phyloP scores from a whole-genome alignment of 2,113 vertebrate species.

The Corvus moneduloides region DNA sequence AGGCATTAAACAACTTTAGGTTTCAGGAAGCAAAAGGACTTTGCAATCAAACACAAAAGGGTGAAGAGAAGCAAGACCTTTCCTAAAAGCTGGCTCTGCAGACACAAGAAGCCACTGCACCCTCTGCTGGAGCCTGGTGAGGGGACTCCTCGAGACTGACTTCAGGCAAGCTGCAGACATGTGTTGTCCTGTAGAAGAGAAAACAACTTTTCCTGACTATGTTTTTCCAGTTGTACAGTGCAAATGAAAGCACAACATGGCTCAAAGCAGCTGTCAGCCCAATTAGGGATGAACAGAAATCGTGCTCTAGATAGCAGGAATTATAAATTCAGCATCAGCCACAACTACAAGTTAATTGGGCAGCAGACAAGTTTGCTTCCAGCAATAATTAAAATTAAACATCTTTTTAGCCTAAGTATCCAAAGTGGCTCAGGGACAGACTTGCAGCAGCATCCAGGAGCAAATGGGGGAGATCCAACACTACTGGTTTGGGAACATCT shows the following conservation, averaged over 20 bases:
- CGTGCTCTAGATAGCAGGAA: neutral
- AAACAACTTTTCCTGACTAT: neutral
- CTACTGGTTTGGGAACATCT: neutral
- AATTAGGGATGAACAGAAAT: neutral
- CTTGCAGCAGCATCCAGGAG: neutral
- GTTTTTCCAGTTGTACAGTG: neutral
- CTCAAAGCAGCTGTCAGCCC: neutral
- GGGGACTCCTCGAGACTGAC: neutral
- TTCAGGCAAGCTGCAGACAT: neutral
- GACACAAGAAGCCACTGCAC: neutral
- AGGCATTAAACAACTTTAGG: neutral
- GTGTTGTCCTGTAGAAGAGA: neutral
- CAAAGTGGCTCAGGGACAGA: neutral
- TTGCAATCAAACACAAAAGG: neutral
- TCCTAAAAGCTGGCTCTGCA: neutral
- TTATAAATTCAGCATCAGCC: neutral
- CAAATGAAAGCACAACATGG: neutral
- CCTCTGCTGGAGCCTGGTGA: slow-evolving; percentile 25
- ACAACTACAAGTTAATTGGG: rapidly evolving
- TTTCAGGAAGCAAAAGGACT: neutral
- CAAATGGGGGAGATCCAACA: neutral
- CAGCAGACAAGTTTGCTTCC: neutral
- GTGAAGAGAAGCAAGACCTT: neutral
- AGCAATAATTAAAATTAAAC: neutral
- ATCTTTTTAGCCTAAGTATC: neutral